Percentiles rank a stretch among this genome's conserved stretches.
phyloP scores from a whole-genome alignment of 1,140 invertebrate genomes.

The Ceratina japonica region DNA sequence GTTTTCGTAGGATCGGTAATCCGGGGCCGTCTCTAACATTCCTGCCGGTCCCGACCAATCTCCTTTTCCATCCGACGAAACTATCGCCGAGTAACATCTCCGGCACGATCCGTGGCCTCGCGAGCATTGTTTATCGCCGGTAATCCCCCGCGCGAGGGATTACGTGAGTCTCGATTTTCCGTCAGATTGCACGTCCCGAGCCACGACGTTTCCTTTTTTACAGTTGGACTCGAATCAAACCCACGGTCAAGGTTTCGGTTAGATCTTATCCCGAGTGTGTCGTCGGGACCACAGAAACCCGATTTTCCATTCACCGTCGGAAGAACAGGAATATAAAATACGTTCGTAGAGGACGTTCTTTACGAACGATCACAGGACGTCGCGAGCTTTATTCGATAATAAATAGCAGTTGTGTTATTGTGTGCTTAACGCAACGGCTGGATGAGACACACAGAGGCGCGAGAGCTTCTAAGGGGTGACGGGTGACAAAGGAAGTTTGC shows the following conservation, averaged over 20 bases:
- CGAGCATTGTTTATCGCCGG: conserved; percentile 64
- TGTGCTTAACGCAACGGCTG: neutral
- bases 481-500: conserved; percentile 42
- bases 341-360: too few relatives aligned
- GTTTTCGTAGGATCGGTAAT: conserved; percentile 59
- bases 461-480: conserved; percentile 3
- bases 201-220: conserved; percentile 4
- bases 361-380: too few relatives aligned
- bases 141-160: conserved; percentile 67
- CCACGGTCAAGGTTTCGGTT: conserved; percentile 41
- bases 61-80: conserved; percentile 9
- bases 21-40: conserved; percentile 40
- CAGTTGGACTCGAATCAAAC: neutral
- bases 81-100: conserved; percentile 47
- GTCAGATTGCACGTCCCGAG: conserved; percentile 53
- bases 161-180: conserved; percentile 70
- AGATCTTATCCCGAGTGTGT: conserved; percentile 43
- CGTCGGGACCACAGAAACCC: conserved; percentile 1
- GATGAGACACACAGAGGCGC: neutral
- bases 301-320: neutral
- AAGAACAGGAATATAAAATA: too few relatives aligned
- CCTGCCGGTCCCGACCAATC: neutral
- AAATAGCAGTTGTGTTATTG: neutral
- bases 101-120: conserved; percentile 31
- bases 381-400: neutral